phyloP scores from a whole-genome alignment of 2,797 vertebrate genomes.

The Myiothlypis coronata region DNA sequence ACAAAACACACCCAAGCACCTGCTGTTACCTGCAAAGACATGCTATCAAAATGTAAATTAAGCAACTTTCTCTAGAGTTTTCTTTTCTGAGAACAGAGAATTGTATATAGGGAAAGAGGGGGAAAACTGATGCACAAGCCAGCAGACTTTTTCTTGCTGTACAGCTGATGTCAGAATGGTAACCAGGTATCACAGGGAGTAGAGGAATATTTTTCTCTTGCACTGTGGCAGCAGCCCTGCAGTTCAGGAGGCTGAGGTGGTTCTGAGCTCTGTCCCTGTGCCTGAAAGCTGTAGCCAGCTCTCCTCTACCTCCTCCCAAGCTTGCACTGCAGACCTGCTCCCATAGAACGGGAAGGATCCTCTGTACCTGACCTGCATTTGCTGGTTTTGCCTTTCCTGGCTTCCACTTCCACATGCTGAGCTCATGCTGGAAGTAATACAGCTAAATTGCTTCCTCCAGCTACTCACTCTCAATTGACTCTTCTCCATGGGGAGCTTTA shows the following conservation, averaged over 20 bases:
- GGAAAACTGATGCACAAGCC: background rate
- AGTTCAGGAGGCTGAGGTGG: background rate
- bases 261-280: background rate
- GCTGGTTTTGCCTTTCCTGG: background rate
- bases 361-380: background rate
- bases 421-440: constrained; percentile 21
- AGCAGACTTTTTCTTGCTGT: background rate
- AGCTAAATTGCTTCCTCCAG: constrained; percentile 49
- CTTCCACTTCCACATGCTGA: constrained; percentile 2
- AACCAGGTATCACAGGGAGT: background rate
- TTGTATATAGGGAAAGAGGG: background rate
- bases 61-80: background rate
- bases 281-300: background rate
- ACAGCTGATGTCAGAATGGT: background rate
- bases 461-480: constrained; percentile 34
- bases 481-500: constrained; percentile 39
- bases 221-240: background rate
- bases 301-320: background rate
- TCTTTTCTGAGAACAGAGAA: background rate
- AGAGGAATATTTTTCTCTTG: background rate
- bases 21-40: background rate
- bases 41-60: background rate
- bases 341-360: background rate
- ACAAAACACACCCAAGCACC: background rate
- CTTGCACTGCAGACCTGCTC: background rate